A percentile compares a stretch with the other conserved stretches of the same genome.
These are phyloP conservation scores for Cosmopolites sordidus DNA, from an alignment of 2,888 invertebrate genomes.

Conservation along the genomic window DNA sequence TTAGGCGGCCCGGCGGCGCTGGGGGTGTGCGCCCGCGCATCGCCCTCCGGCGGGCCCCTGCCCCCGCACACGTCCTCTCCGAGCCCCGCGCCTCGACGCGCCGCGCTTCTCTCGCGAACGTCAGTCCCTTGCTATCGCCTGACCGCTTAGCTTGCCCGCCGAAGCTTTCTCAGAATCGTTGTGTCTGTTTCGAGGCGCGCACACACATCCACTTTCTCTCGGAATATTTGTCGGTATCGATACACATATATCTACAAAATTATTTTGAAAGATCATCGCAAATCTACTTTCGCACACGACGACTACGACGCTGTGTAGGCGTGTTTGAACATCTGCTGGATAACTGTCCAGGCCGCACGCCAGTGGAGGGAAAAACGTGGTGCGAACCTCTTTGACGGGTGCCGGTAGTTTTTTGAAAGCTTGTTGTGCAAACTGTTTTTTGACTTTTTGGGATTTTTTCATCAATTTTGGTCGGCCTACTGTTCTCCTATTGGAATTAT, in stretches of 20 bases:
- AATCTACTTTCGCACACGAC: constrained; percentile 11
- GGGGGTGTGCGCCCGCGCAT: constrained; percentile 30
- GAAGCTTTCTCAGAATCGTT: constrained; percentile 47
- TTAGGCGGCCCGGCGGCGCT: constrained; percentile 33
- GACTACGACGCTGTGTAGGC: constrained; percentile 20
- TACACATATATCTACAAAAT: no score
- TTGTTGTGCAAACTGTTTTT: constrained; percentile 17
- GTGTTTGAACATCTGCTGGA: constrained; percentile 4
- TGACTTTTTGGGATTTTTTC: constrained; percentile 19
- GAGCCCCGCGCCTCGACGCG: constrained; percentile 31
- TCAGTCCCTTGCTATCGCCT: constrained; percentile 51
- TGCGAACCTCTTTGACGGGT: constrained; percentile 17
- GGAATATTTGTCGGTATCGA: constrained; percentile 1
- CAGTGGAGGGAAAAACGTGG: constrained; percentile 17
- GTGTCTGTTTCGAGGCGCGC: constrained; percentile 49
- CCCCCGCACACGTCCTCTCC: constrained; percentile 28
- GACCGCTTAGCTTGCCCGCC: constrained; percentile 51
- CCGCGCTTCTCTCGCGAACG: constrained; percentile 45
- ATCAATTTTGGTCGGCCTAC: constrained; percentile 13
- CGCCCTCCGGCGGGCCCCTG: constrained; percentile 31
- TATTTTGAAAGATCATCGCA: no score
- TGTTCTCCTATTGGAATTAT: constrained; percentile 4
- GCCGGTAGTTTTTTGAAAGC: constrained; percentile 20
- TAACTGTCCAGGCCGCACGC: constrained; percentile 18
- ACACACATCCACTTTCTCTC: constrained; percentile 28